These are phyloP conservation scores for Coluber constrictor DNA, from an alignment of 2,797 vertebrate species.

Conservation along the genomic window DNA sequence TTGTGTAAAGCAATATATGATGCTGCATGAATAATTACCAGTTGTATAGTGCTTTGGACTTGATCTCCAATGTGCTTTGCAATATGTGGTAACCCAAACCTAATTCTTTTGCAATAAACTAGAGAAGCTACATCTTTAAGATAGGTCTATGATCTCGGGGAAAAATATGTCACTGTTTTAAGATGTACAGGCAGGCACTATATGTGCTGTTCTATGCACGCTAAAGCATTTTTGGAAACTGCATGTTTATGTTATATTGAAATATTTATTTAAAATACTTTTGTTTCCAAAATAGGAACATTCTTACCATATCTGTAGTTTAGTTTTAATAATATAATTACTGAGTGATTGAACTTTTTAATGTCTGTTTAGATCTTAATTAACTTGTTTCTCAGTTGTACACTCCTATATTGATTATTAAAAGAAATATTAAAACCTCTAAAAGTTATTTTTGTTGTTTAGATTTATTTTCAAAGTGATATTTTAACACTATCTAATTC, in stretches of 20 bases:
- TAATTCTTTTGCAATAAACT: background rate
- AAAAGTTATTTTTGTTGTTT: slow-evolving; percentile 15
- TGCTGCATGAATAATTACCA: background rate
- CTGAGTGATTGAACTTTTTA: background rate
- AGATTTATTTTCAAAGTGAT: slow-evolving; percentile 30
- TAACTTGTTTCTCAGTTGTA: background rate
- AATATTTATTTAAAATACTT: slow-evolving; percentile 23
- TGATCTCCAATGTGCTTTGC: background rate
- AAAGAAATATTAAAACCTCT: slow-evolving; percentile 16
- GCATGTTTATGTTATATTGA: slow-evolving; percentile 38
- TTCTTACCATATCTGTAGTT: slow-evolving; percentile 1
- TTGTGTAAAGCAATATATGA: slow-evolving; percentile 16
- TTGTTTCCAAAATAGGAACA: slow-evolving; percentile 37
- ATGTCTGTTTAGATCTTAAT: slow-evolving; percentile 28
- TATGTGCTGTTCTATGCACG: background rate
- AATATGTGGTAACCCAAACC: background rate
- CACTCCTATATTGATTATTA: background rate
- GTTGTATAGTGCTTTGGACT: background rate
- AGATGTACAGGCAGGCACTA: background rate
- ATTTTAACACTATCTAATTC: slow-evolving; percentile 13
- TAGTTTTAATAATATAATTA: background rate
- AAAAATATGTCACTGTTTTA: background rate
- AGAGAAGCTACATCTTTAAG: background rate
- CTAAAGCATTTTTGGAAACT: background rate
- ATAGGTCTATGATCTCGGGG: background rate